Evolutionary conservation across 2,113 vertebrate genomes (phyloP).

Genomic region (Bujurquina vittata): DNA sequence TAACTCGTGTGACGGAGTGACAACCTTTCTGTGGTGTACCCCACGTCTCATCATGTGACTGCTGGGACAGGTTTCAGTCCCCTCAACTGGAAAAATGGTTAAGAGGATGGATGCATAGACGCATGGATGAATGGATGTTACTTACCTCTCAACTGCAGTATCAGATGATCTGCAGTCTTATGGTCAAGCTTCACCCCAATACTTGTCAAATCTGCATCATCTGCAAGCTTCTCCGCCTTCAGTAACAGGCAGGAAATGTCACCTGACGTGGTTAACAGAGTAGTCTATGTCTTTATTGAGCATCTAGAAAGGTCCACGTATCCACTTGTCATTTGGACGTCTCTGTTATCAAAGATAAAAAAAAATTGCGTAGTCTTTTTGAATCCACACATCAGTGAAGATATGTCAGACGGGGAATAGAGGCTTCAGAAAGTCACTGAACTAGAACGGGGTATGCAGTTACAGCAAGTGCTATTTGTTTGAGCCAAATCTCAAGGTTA

Average conservation of each 20-base stretch:
- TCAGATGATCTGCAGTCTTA: neutral
- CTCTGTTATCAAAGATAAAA: too few relatives aligned
- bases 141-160: neutral
- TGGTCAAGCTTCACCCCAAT: neutral
- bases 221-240: too few relatives aligned
- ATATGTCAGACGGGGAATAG: neutral
- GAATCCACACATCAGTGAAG: neutral
- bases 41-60: neutral
- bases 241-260: too few relatives aligned
- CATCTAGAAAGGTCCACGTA: too few relatives aligned
- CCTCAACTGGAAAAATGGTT: neutral
- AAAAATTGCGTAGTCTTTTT: too few relatives aligned
- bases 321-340: too few relatives aligned
- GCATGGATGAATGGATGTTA: too few relatives aligned
- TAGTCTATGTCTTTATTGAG: too few relatives aligned
- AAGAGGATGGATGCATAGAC: neutral
- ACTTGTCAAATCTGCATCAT: neutral
- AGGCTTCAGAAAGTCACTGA: neutral
- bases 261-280: too few relatives aligned
- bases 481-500: too few relatives aligned
- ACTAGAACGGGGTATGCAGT: neutral
- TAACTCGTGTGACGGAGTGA: neutral
- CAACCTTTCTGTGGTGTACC: neutral
- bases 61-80: neutral
- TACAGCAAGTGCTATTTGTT: neutral